A percentile compares a stretch with the other conserved stretches of the same genome.
Conservation (phyloP, 2,113 vertebrate genomes). For the Bucco capensis region DNA sequence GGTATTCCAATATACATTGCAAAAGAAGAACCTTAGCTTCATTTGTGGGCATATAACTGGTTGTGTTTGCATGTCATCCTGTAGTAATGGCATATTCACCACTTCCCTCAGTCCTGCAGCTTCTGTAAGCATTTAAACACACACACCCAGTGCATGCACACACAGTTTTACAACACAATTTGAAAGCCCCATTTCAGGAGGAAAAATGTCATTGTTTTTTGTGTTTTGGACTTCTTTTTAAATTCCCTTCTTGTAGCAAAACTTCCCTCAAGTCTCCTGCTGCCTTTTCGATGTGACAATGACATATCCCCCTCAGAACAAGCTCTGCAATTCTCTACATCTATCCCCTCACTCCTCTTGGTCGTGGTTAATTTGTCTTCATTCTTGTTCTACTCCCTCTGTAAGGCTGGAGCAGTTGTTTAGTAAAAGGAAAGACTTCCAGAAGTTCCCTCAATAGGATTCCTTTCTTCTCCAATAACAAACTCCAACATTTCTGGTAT, state of each 20-base stretch:
- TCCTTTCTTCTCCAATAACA: not conserved
- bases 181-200: not conserved
- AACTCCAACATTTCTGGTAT: not conserved
- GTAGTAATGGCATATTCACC: not conserved
- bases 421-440: not conserved
- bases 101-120: not conserved
- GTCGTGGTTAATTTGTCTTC: not conserved
- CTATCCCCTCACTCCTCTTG: not conserved
- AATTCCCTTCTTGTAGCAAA: not conserved
- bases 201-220: not conserved
- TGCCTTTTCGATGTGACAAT: not conserved
- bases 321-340: not conserved
- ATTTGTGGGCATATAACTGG: not conserved
- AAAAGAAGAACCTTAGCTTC: not conserved
- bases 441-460: not conserved
- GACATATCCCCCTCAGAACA: not conserved
- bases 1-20: not conserved
- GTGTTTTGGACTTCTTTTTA: not conserved
- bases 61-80: not conserved
- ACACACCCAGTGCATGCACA: accelerated
- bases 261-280: not conserved
- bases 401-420: not conserved
- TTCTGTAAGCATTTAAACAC: not conserved
- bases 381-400: not conserved
- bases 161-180: not conserved